phyloP scores from a whole-genome alignment of 2,113 vertebrate genomes.

The Serinus canaria region DNA sequence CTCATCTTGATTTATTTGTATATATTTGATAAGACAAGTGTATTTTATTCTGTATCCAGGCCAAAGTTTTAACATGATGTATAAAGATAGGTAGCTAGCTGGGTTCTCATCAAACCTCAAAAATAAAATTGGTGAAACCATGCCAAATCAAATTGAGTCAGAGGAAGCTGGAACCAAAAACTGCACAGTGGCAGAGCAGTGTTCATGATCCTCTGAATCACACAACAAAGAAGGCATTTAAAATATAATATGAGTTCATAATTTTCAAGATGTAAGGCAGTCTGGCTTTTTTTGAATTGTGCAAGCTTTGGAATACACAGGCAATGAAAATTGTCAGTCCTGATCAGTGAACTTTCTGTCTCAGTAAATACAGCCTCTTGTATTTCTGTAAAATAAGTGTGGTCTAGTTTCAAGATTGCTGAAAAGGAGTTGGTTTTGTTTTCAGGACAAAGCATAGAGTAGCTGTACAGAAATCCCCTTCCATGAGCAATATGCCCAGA shows the following conservation, averaged over 20 bases:
- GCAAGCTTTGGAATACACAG: background rate
- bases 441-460: background rate
- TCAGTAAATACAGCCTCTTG: background rate
- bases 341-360: background rate
- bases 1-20: background rate
- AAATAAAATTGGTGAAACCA: slow-evolving; percentile 31
- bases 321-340: background rate
- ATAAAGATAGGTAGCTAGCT: background rate
- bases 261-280: background rate
- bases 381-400: background rate
- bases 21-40: slow-evolving; percentile 30
- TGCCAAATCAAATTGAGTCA: background rate
- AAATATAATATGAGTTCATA: background rate
- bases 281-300: background rate
- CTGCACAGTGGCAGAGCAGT: background rate
- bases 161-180: slow-evolving; percentile 25
- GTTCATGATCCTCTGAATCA: background rate
- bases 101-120: slow-evolving; percentile 40
- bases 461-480: background rate
- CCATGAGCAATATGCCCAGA: background rate
- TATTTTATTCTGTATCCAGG: slow-evolving; percentile 37
- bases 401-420: background rate
- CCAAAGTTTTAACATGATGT: slow-evolving; percentile 30
- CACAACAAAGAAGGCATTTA: background rate
- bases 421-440: background rate